Conservation (phyloP, 1,140 invertebrate species). For the Drosophila serrata region DNA sequence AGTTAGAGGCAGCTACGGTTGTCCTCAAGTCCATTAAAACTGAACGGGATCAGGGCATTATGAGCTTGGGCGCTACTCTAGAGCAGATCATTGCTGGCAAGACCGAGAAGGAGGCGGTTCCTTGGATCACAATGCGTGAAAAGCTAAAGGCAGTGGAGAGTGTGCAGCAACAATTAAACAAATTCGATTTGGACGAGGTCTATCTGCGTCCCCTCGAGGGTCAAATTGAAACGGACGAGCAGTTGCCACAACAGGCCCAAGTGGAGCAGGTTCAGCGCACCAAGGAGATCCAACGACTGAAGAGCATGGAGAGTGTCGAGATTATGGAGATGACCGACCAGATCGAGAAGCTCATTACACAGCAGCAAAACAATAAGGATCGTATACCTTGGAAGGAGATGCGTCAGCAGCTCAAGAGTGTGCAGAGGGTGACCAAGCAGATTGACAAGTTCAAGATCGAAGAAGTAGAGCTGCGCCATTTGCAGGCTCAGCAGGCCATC, state of each 20-base stretch:
- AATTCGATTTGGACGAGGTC: conserved; percentile 82
- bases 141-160: conserved; percentile 78
- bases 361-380: conserved; percentile 72
- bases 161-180: conserved; percentile 77
- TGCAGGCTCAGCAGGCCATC: conserved; percentile 66
- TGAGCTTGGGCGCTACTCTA: conserved; percentile 73
- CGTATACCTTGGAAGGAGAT: conserved; percentile 83
- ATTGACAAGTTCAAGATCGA: conserved; percentile 84
- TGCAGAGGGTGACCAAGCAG: conserved; percentile 75
- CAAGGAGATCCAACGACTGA: conserved; percentile 75
- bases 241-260: conserved; percentile 67
- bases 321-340: conserved; percentile 84
- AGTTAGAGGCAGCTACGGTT: conserved; percentile 81
- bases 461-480: conserved; percentile 75
- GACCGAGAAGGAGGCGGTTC: conserved; percentile 80
- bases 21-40: conserved; percentile 81
- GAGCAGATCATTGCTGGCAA: conserved; percentile 80
- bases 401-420: conserved; percentile 82
- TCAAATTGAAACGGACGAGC: conserved; percentile 66
- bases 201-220: conserved; percentile 71
- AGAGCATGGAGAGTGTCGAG: conserved; percentile 85
- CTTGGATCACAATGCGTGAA: conserved; percentile 84
- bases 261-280: conserved; percentile 66
- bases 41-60: conserved; percentile 81
- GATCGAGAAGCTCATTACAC: conserved; percentile 78